Conservation (phyloP, 2,797 vertebrate genomes). For the Phataginus tetradactyla region DNA sequence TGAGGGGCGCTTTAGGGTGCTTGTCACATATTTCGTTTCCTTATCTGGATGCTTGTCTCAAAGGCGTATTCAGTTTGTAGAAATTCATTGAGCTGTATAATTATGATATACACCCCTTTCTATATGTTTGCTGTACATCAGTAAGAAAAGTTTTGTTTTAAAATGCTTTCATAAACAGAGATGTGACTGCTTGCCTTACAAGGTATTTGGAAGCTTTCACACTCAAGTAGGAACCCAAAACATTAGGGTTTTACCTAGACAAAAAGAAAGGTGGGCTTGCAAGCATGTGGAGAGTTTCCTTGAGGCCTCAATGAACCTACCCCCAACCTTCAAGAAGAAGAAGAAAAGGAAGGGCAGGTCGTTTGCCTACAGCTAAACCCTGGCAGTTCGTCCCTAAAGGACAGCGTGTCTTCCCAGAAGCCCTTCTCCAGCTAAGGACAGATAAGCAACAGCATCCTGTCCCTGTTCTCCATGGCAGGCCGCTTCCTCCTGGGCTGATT, state of each 20-base stretch:
- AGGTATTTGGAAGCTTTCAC: slow-evolving; percentile 20
- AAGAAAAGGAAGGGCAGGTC: not conserved
- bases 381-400: not conserved
- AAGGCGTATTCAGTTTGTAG: not conserved
- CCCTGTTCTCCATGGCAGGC: not conserved
- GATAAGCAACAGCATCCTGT: not conserved
- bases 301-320: not conserved
- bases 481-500: not conserved
- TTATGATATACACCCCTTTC: not conserved
- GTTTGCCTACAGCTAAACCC: not conserved
- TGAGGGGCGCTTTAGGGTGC: not conserved
- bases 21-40: not conserved
- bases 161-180: not conserved
- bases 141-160: not conserved
- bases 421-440: not conserved
- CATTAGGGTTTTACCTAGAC: not conserved
- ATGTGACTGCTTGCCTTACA: not conserved
- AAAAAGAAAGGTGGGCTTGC: not conserved
- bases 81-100: not conserved
- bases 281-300: not conserved
- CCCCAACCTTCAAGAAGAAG: not conserved
- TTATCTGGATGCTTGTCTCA: slow-evolving; percentile 23
- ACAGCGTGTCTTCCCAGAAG: not conserved
- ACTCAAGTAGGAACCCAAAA: not conserved
- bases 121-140: not conserved